Evolutionary conservation across 2,888 invertebrate species (phyloP), one percentile per base, ranked within the genome.

Genomic region (Pardosa pseudoannulata): DNA sequence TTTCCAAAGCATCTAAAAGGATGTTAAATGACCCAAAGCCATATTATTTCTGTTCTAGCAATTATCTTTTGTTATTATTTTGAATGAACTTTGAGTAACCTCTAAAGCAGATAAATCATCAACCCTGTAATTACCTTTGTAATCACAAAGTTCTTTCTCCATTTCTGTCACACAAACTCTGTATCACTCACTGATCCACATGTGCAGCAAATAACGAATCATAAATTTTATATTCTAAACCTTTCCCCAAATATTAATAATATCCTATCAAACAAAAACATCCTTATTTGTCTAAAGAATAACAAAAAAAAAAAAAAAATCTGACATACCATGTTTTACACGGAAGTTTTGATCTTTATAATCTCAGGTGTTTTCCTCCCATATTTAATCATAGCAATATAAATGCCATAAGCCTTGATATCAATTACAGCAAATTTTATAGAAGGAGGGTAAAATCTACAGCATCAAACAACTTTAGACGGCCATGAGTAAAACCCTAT

Each of bases 391-490:
- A 41, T 6, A 9, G 19, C 28, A 29, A 46, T 64, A 41, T 19
- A 64, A 65, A 16, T 65, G 19, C 64, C 41, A 13, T 65, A 29
- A 56, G 46, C 11, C 13, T 19, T 9, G 28, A 39, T 79, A 56
- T 79, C 62, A 71, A 39, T 79, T 79, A 31, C 29, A 28, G 19
- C 39, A 32, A 13, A 32, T 50, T 50, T 27, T 50, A 6, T 23
- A 29, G 31, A 16, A 41, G 27, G 68, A 78, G 50, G 76, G 39
- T 29, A 16, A 29, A 27, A 23, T 68, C 68, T 50, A 13, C 1
- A 36, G 70, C 28, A n/a, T n/a, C 50, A 79, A 79, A 70, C 36
- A 78, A 76, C 23, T 32, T 36, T 28, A 70, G 39, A 56, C 19
- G 32, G 32, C 13, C 28, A 23, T 23, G 36, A 36, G 39, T 68